Conservation (phyloP, 2,888 invertebrate genomes). For the Eupithecia exiguata region DNA sequence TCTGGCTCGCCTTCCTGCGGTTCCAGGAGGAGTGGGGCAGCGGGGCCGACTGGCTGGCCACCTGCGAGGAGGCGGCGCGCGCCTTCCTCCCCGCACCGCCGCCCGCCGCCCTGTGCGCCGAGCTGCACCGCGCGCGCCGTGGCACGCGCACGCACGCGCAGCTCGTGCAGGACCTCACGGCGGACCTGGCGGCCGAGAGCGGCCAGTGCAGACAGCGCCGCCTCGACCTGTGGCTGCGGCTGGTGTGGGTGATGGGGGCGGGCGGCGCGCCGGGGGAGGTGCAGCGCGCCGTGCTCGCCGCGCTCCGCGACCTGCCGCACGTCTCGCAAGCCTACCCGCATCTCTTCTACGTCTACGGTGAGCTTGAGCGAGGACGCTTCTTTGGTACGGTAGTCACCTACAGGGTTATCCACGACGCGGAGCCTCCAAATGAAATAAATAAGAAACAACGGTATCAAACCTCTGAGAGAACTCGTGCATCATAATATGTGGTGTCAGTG, state of each 20-base stretch:
- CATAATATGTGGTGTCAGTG: too few relatives aligned
- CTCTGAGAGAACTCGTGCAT: too few relatives aligned
- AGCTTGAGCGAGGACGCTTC: slow-evolving; percentile 34
- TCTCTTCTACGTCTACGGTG: slow-evolving; percentile 60
- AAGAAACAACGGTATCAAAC: too few relatives aligned
- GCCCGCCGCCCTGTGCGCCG: slow-evolving; percentile 40
- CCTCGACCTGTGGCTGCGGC: slow-evolving; percentile 57
- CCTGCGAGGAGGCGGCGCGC: slow-evolving; percentile 30
- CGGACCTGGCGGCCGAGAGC: slow-evolving; percentile 36
- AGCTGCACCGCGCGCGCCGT: slow-evolving; percentile 49
- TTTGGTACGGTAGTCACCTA: background rate
- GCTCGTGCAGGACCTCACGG: slow-evolving; percentile 17
- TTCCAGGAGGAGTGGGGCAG: slow-evolving; percentile 56
- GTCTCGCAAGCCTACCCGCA: slow-evolving; percentile 55
- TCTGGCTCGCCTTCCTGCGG: slow-evolving; percentile 65
- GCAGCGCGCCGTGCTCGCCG: slow-evolving; percentile 47
- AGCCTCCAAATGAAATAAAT: too few relatives aligned
- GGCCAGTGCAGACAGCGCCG: slow-evolving; percentile 33
- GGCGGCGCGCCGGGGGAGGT: slow-evolving; percentile 43
- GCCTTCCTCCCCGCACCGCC: slow-evolving; percentile 43
- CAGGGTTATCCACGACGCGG: too few relatives aligned
- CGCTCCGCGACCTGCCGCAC: slow-evolving; percentile 48
- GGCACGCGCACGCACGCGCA: slow-evolving; percentile 27
- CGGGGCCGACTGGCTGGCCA: slow-evolving; percentile 20
- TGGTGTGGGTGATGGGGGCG: slow-evolving; percentile 48